Conservation (phyloP, 2,797 vertebrate genomes). For the Acomys russatus region DNA sequence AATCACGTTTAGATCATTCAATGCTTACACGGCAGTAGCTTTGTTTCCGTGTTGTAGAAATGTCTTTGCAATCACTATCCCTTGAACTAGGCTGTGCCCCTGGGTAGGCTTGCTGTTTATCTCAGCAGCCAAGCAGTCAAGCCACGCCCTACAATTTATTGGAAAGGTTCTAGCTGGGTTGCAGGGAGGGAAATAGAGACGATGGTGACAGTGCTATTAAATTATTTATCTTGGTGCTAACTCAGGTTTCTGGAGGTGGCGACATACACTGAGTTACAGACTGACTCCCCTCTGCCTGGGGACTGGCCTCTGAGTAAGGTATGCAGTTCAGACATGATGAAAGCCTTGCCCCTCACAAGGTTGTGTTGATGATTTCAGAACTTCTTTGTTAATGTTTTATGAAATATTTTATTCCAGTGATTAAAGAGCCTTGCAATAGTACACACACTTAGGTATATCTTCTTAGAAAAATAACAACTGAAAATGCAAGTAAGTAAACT, state of each 20-base stretch:
- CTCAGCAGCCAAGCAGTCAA: conserved; percentile 24
- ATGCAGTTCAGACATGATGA: conserved; percentile 28
- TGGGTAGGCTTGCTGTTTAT: conserved; percentile 4
- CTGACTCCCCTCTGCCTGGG: background rate
- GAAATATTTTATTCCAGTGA: background rate
- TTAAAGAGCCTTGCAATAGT: background rate
- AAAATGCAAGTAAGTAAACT: conserved; percentile 5
- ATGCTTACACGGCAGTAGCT: background rate
- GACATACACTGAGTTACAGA: background rate
- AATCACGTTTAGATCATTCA: conserved; percentile 25
- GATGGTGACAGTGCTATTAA: conserved; percentile 40
- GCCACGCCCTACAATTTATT: background rate
- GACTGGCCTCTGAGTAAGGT: conserved; percentile 29
- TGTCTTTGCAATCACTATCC: background rate
- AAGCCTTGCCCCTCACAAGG: background rate
- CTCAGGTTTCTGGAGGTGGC: background rate
- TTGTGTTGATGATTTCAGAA: conserved; percentile 39
- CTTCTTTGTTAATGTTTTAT: background rate
- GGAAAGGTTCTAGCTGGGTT: background rate
- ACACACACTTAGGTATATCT: background rate
- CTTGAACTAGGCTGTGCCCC: background rate
- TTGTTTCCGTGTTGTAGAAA: background rate
- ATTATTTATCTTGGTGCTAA: conserved; percentile 68
- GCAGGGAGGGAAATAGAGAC: background rate
- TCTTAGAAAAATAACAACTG: conserved; percentile 35